Percentiles rank a stretch among this genome's conserved stretches.
Conservation (phyloP, 2,113 vertebrate genomes). For the Papio anubis region DNA sequence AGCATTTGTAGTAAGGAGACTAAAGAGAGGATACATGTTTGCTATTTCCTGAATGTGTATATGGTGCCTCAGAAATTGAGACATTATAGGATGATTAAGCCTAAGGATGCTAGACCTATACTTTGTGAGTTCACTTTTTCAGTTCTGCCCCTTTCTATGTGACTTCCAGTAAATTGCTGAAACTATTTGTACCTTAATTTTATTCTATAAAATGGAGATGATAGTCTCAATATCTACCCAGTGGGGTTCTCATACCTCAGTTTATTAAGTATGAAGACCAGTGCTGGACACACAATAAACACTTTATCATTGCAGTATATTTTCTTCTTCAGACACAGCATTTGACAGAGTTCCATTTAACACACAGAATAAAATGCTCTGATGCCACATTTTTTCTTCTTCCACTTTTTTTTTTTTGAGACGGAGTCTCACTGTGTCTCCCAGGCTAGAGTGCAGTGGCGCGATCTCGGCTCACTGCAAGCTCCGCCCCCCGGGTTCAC, state of each 20-base stretch:
- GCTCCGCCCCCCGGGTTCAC: too few species aligned
- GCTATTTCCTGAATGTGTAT: background rate
- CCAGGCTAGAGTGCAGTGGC: too few species aligned
- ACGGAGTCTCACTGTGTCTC: too few species aligned
- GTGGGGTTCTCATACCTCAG: background rate
- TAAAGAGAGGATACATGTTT: background rate
- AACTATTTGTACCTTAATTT: background rate
- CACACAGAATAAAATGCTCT: background rate
- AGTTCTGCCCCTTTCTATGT: background rate
- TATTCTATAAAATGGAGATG: background rate
- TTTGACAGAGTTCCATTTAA: background rate
- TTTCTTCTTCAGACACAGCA: background rate
- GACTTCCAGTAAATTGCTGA: background rate
- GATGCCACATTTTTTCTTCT: background rate
- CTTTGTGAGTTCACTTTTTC: background rate
- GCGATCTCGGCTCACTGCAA: too few species aligned
- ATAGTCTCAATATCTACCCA: background rate
- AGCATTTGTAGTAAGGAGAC: background rate
- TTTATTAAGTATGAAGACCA: background rate
- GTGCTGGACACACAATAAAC: background rate
- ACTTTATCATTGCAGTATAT: background rate
- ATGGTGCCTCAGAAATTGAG: background rate
- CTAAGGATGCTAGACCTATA: background rate
- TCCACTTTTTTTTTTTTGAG: background rate
- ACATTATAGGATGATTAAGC: background rate